These are phyloP conservation scores for Diorhabda carinulata DNA, from an alignment of 1,140 invertebrate genomes.

Conservation along the genomic window DNA sequence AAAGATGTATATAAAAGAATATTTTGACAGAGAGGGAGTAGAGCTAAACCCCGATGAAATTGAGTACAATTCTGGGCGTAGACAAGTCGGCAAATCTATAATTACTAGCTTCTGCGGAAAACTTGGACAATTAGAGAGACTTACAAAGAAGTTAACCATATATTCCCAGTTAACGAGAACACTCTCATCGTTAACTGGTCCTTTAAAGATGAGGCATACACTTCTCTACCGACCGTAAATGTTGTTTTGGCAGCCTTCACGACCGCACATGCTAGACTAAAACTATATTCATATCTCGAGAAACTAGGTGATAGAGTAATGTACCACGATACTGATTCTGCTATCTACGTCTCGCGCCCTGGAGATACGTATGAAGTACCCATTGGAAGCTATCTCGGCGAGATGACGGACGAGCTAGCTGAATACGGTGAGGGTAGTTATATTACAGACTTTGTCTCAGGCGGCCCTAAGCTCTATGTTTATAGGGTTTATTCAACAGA, in stretches of 20 bases:
- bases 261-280: constrained; percentile 42
- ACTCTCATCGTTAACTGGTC: constrained; percentile 33
- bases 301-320: constrained; percentile 41
- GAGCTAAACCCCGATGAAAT: constrained; percentile 32
- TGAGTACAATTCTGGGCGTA: constrained; percentile 14
- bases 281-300: constrained; percentile 41
- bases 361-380: constrained; percentile 24
- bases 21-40: constrained; percentile 43
- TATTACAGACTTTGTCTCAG: constrained; percentile 27
- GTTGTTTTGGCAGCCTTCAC: constrained; percentile 43
- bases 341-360: constrained; percentile 34
- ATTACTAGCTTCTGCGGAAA: constrained; percentile 28
- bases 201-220: constrained; percentile 20
- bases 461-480: constrained; percentile 42
- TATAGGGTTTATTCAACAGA: constrained; percentile 2
- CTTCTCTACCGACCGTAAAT: constrained; percentile 29
- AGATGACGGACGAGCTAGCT: constrained; percentile 39
- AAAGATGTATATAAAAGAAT: constrained; percentile 28
- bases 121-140: constrained; percentile 26
- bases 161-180: constrained; percentile 34
- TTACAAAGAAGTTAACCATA: constrained; percentile 24
- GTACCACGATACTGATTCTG: constrained; percentile 49
- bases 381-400: constrained; percentile 39
- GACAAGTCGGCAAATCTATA: constrained; percentile 19
- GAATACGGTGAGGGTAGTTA: constrained; percentile 21